A percentile compares a stretch with the other conserved stretches of the same genome.
Conservation (phyloP, 2,113 vertebrate genomes). For the Rhizomys pruinosus region DNA sequence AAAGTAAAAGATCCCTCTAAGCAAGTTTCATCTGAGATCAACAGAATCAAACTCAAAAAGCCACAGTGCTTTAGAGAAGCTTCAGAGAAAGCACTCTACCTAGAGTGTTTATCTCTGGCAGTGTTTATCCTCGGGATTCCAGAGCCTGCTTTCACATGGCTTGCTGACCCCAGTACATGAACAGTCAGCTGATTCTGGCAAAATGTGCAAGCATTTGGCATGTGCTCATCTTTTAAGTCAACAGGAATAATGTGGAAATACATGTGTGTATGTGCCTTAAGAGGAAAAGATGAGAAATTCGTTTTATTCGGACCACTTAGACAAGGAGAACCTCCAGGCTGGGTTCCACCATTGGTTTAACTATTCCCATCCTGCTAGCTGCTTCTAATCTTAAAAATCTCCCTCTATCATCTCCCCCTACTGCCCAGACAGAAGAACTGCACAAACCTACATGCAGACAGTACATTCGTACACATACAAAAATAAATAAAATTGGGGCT, state of each 20-base stretch:
- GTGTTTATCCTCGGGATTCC: slow-evolving; percentile 67
- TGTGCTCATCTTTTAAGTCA: slow-evolving; percentile 53
- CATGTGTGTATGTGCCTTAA: not conserved
- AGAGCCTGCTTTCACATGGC: not conserved
- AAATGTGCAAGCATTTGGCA: slow-evolving; percentile 50
- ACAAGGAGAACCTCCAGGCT: not conserved
- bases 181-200: slow-evolving; percentile 55
- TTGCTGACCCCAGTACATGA: slow-evolving; percentile 47
- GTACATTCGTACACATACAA: no score
- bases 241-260: slow-evolving; percentile 70
- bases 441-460: no score
- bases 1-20: not conserved
- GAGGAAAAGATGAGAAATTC: not conserved
- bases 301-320: slow-evolving; percentile 51
- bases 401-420: not conserved
- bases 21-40: slow-evolving; percentile 43
- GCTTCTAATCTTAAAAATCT: not conserved
- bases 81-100: slow-evolving; percentile 36
- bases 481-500: no score
- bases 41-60: slow-evolving; percentile 34
- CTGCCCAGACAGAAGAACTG: not conserved
- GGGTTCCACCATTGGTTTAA: not conserved
- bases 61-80: slow-evolving; percentile 52
- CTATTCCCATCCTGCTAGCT: not conserved
- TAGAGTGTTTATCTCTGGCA: slow-evolving; percentile 52